These are phyloP conservation scores for Hormaphis cornu DNA, from an alignment of 1,140 invertebrate species.

Conservation along the genomic window DNA sequence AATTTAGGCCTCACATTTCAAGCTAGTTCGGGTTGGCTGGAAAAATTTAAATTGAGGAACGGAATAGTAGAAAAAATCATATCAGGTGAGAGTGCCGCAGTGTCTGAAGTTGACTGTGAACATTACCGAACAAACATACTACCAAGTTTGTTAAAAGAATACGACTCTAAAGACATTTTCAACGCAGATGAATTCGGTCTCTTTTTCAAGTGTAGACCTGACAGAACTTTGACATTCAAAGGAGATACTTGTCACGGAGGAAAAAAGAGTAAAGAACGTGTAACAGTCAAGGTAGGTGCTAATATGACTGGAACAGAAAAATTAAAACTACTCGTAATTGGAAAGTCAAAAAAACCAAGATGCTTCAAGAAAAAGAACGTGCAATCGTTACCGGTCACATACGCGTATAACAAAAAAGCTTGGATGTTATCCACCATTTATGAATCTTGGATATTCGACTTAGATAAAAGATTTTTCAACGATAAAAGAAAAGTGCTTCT, in stretches of 20 bases:
- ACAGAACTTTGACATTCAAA: conserved; percentile 41
- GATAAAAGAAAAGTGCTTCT: conserved; percentile 44
- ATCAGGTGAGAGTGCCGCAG: conserved; percentile 40
- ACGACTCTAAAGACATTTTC: conserved; percentile 42
- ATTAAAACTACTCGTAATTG: conserved; percentile 41
- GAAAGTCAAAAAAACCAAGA: conserved; percentile 42
- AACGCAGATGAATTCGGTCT: conserved; percentile 46
- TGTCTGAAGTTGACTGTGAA: conserved; percentile 35
- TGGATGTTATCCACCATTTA: conserved; percentile 40
- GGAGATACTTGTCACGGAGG: conserved; percentile 40
- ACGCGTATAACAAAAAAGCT: conserved; percentile 39
- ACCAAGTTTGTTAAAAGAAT: conserved; percentile 34
- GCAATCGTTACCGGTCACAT: conserved; percentile 38
- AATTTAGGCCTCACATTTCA: background rate
- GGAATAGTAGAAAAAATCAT: conserved; percentile 33
- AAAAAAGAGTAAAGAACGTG: conserved; percentile 42
- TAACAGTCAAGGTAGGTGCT: conserved; percentile 41
- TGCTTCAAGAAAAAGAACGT: conserved; percentile 41
- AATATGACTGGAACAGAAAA: conserved; percentile 43
- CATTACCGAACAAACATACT: background rate
- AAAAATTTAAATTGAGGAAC: conserved; percentile 40
- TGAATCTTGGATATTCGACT: conserved; percentile 39
- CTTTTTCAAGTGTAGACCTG: conserved; percentile 44
- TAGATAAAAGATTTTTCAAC: conserved; percentile 39
- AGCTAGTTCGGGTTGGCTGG: conserved; percentile 41